phyloP scores from a whole-genome alignment of 2,888 invertebrate genomes.

The Diplazon laetatorius region DNA sequence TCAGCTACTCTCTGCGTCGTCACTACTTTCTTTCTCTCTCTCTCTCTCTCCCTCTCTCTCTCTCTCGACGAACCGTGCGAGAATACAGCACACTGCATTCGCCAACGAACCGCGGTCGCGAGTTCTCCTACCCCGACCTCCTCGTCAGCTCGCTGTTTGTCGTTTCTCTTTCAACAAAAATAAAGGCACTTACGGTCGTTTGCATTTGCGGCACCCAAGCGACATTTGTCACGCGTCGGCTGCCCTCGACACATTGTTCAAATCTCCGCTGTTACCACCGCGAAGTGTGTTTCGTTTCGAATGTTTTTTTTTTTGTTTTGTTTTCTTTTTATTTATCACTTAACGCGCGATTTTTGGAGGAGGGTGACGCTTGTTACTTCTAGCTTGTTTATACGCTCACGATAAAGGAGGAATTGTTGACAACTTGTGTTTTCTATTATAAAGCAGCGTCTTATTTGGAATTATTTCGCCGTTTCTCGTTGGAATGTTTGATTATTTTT shows the following conservation, averaged over 20 bases:
- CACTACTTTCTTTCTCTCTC: slow-evolving; percentile 19
- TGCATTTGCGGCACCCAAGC: slow-evolving; percentile 20
- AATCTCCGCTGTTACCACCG: slow-evolving; percentile 6
- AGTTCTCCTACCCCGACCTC: neutral
- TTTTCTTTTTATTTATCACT: slow-evolving; percentile 17
- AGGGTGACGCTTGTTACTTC: slow-evolving; percentile 14
- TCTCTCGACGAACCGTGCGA: slow-evolving; percentile 12
- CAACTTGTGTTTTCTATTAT: too few relatives aligned
- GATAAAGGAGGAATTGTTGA: neutral
- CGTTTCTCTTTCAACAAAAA: slow-evolving; percentile 45
- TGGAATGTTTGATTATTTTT: neutral
- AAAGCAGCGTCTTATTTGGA: neutral
- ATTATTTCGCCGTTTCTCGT: neutral
- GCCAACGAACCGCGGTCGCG: neutral
- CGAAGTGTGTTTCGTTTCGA: slow-evolving; percentile 26
- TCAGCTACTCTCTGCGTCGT: slow-evolving; percentile 17
- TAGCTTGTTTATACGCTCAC: neutral
- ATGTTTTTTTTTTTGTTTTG: slow-evolving; percentile 10
- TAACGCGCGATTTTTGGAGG: slow-evolving; percentile 12
- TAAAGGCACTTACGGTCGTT: slow-evolving; percentile 49
- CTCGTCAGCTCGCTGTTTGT: slow-evolving; percentile 23
- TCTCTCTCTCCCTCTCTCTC: slow-evolving; percentile 25
- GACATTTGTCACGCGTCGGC: slow-evolving; percentile 36
- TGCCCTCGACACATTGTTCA: slow-evolving; percentile 35
- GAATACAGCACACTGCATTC: neutral